Evolutionary conservation across 2,888 invertebrate species (phyloP).

Genomic region (Phrixothrix hirtus): DNA sequence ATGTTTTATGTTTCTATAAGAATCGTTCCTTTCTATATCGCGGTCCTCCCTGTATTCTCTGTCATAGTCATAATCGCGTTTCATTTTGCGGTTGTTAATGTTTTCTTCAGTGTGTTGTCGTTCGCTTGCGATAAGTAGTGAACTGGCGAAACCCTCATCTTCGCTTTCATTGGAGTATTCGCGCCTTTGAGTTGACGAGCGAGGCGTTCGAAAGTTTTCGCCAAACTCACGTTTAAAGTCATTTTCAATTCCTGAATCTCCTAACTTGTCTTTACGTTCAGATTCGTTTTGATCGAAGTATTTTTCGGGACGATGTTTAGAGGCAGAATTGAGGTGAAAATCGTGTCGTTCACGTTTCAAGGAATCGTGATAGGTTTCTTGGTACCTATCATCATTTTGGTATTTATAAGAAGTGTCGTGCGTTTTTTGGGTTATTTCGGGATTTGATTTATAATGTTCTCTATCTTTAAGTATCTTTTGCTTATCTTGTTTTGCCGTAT

Average conservation of each 20-base stretch:
- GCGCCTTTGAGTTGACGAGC: slow-evolving; percentile 36
- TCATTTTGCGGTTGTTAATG: slow-evolving; percentile 46
- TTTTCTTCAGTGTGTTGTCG: slow-evolving; percentile 73
- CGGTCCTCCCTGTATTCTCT: slow-evolving; percentile 45
- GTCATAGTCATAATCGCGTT: slow-evolving; percentile 39
- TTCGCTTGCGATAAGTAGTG: slow-evolving; percentile 73
- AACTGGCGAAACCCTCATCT: slow-evolving; percentile 72
- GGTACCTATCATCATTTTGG: slow-evolving; percentile 48
- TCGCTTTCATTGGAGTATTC: slow-evolving; percentile 63
- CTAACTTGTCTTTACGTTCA: slow-evolving; percentile 65
- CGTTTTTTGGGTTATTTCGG: slow-evolving; percentile 61
- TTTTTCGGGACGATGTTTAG: slow-evolving; percentile 49
- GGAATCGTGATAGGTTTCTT: slow-evolving; percentile 62
- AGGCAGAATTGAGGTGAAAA: slow-evolving; percentile 45
- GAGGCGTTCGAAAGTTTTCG: slow-evolving; percentile 50
- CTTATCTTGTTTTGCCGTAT: slow-evolving; percentile 39
- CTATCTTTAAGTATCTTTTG: slow-evolving; percentile 50
- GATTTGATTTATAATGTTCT: slow-evolving; percentile 65
- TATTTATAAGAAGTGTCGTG: slow-evolving; percentile 57
- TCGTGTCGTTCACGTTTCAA: slow-evolving; percentile 64
- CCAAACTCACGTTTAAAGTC: slow-evolving; percentile 75
- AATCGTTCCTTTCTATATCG: slow-evolving; percentile 41
- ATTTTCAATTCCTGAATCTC: slow-evolving; percentile 81
- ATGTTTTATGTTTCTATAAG: slow-evolving; percentile 50
- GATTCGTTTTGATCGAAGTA: slow-evolving; percentile 57